A percentile compares a stretch with the other conserved stretches of the same genome.
Conservation (phyloP, 2,797 vertebrate genomes). For the Tarsius wallacei region DNA sequence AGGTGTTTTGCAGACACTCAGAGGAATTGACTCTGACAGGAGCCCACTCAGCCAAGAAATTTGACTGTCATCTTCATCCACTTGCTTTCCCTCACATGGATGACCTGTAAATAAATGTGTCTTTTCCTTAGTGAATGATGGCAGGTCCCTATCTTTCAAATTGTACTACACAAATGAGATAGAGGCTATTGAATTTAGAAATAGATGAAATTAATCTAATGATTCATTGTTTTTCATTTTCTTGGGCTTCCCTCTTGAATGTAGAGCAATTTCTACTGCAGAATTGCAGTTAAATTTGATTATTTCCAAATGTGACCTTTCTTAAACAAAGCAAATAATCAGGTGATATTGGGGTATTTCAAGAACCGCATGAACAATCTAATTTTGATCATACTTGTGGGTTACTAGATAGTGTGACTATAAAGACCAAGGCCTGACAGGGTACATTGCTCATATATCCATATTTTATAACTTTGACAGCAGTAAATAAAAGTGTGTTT, state of each 20-base stretch:
- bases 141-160: slow-evolving; percentile 82
- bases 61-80: slow-evolving; percentile 88
- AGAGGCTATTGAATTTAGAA: slow-evolving; percentile 61
- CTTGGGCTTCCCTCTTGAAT: background rate
- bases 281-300: background rate
- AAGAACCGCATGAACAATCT: background rate
- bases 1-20: slow-evolving; percentile 81
- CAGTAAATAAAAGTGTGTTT: background rate
- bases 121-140: slow-evolving; percentile 86
- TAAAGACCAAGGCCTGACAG: slow-evolving; percentile 5
- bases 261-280: background rate
- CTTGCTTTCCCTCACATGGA: slow-evolving; percentile 83
- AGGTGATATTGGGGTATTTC: background rate
- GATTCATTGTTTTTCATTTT: slow-evolving; percentile 74
- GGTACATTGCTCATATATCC: background rate
- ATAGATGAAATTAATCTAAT: slow-evolving; percentile 80
- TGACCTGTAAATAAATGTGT: slow-evolving; percentile 90
- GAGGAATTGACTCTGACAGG: slow-evolving; percentile 88
- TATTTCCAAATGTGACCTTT: slow-evolving; percentile 35
- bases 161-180: slow-evolving; percentile 75
- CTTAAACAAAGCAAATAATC: slow-evolving; percentile 11
- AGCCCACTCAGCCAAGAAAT: slow-evolving; percentile 88
- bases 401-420: background rate
- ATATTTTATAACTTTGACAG: background rate
- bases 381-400: background rate